These are phyloP conservation scores for Prinia subflava DNA, from an alignment of 2,113 vertebrate species.

Conservation along the genomic window DNA sequence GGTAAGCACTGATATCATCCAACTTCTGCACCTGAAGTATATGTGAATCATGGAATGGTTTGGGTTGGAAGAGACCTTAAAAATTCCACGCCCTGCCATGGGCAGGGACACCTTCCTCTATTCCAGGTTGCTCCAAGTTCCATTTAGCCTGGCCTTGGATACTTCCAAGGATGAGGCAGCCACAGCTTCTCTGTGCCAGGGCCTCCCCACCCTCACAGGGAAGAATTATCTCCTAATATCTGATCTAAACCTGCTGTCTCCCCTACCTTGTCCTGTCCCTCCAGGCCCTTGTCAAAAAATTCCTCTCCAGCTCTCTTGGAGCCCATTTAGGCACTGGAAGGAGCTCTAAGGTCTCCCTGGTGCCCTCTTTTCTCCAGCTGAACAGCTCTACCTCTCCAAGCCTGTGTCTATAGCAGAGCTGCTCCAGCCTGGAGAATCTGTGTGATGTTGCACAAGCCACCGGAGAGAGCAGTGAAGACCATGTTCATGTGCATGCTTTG, in stretches of 20 bases:
- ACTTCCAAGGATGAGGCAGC: neutral
- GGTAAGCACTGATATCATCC: neutral
- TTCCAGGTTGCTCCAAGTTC: neutral
- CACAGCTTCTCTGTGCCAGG: neutral
- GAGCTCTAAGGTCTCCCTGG: neutral
- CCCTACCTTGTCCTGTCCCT: neutral
- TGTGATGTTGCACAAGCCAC: neutral
- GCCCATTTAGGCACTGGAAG: neutral
- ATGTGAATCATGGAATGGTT: neutral
- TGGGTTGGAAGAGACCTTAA: neutral
- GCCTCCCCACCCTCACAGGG: accelerated
- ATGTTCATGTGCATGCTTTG: accelerated
- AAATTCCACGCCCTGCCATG: neutral
- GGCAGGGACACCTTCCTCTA: neutral
- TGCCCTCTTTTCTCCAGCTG: neutral
- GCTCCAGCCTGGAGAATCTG: neutral
- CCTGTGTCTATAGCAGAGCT: neutral
- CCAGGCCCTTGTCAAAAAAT: neutral
- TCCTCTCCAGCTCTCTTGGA: neutral
- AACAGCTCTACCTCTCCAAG: neutral
- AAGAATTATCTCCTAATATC: neutral
- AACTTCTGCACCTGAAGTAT: neutral
- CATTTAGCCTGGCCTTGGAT: accelerated
- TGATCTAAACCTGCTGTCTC: neutral
- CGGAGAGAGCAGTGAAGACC: neutral